Evolutionary conservation across 2,113 vertebrate species (phyloP), one percentile per base, ranked within the genome.

Genomic region (Pardalotus punctatus): DNA sequence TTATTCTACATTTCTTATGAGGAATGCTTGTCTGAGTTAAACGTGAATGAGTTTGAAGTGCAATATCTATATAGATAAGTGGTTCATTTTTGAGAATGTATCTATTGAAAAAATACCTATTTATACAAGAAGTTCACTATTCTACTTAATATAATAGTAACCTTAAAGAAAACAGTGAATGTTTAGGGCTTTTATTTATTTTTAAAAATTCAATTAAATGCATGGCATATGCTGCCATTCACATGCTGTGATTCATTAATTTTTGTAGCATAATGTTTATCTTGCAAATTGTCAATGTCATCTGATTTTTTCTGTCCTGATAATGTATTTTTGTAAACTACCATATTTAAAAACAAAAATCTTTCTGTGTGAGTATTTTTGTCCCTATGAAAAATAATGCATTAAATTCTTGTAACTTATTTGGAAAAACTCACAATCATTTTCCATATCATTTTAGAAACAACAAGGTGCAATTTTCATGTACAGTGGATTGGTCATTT

Each of bases 1-100:
- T 97, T 94, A 93, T 93, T 90, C 85, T 78, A 25, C 86, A 60
- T 86, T 96, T 96, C 90, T 92, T 96, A 95, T 89, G 48, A 94
- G 76, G 96, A 97, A 97, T 93, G 91, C 86, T 95, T 88, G 61
- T 96, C 82, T 77, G 81, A 97, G 80, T 94, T 96, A 84, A 77
- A 89, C 14, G 81, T 96, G 95, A 97, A 93, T 81, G 88, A 96
- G 76, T 97, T 79, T 88, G 38, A 97, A 96, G 97, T 98, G 98
- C 98, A 98, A 98, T 98, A 97, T 93, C 81, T 92, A 10, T 86
- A 57, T 92, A 93, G 81, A 23, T 80, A 95, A 96, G 82, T 91
- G 82, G 90, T 94, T 97, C 42, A 69, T 96, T 97, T 95, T 92
- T 90, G 89, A 97, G 93, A 96, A 96, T 84, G 76, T 97, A 97